These are phyloP conservation scores for Grus americana DNA, from an alignment of 2,113 vertebrate genomes.

Conservation along the genomic window DNA sequence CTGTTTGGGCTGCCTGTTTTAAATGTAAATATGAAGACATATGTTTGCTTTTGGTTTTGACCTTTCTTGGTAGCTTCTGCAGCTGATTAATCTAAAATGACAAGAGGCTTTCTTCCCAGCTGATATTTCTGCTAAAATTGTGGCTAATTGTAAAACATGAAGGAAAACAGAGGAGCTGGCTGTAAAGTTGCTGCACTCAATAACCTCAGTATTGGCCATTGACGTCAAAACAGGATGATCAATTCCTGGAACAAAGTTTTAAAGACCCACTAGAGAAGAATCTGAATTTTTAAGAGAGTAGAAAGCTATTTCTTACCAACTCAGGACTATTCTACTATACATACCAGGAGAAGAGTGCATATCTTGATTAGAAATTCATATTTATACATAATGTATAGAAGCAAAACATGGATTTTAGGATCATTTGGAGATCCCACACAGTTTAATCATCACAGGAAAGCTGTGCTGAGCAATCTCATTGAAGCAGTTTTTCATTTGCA, in stretches of 20 bases:
- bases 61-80: conserved; percentile 10
- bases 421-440: conserved; percentile 14
- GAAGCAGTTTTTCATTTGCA: background rate
- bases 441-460: background rate
- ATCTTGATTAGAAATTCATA: conserved; percentile 16
- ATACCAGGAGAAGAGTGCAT: background rate
- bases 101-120: background rate
- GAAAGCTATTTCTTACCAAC: background rate
- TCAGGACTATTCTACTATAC: background rate
- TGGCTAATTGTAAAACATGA: conserved; percentile 40
- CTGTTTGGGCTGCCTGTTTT: conserved; percentile 7
- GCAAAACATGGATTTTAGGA: background rate
- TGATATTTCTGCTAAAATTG: conserved; percentile 34
- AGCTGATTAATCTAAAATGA: conserved; percentile 26
- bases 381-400: background rate
- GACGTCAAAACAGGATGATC: conserved; percentile 32
- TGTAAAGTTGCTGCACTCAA: conserved; percentile 22
- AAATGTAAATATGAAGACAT: conserved; percentile 50
- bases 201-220: conserved; percentile 30
- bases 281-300: conserved; percentile 14
- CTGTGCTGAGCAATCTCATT: background rate
- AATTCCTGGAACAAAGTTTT: conserved; percentile 41
- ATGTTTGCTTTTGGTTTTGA: conserved; percentile 44
- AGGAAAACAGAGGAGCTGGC: conserved; percentile 4
- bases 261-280: conserved; percentile 33